phyloP scores from a whole-genome alignment of 2,797 vertebrate genomes.

The Sebastes itinus region DNA sequence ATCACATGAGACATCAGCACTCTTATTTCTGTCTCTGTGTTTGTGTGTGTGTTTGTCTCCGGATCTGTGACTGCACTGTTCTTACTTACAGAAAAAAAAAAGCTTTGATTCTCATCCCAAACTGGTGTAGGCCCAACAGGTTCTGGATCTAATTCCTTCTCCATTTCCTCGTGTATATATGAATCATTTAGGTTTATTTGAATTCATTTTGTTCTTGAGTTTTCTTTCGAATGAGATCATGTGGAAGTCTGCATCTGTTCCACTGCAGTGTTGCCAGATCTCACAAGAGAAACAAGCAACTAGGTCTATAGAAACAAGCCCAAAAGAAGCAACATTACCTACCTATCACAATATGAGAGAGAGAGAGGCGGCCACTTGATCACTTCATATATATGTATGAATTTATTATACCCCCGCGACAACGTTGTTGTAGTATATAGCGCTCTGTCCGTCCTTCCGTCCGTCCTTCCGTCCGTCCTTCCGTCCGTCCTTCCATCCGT shows the following conservation, averaged over 20 bases:
- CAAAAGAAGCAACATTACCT: rapidly evolving
- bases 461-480: rapidly evolving
- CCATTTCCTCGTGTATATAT: not conserved
- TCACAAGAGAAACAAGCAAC: too few relatives aligned
- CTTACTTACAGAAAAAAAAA: not conserved
- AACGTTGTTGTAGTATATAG: too few relatives aligned
- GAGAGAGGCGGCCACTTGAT: too few relatives aligned
- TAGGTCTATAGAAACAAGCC: too few relatives aligned
- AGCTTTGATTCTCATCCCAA: not conserved
- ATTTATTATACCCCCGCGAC: too few relatives aligned
- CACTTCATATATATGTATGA: too few relatives aligned
- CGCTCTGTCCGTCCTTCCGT: rapidly evolving
- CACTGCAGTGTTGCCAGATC: too few relatives aligned
- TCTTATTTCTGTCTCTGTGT: not conserved
- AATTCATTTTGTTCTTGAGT: not conserved
- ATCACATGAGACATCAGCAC: slow-evolving; percentile 25
- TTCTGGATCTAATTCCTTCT: not conserved
- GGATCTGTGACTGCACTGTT: not conserved
- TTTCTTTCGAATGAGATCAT: not conserved
- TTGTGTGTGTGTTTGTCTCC: not conserved
- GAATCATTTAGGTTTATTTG: not conserved
- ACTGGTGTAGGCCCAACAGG: not conserved
- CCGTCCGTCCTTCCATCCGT: too few relatives aligned
- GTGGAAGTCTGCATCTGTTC: not conserved
- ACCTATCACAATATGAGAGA: too few relatives aligned